Base-by-base conservation (phyloP, 1,140 invertebrate genomes). In the Centruroides sculpturatus region DNA sequence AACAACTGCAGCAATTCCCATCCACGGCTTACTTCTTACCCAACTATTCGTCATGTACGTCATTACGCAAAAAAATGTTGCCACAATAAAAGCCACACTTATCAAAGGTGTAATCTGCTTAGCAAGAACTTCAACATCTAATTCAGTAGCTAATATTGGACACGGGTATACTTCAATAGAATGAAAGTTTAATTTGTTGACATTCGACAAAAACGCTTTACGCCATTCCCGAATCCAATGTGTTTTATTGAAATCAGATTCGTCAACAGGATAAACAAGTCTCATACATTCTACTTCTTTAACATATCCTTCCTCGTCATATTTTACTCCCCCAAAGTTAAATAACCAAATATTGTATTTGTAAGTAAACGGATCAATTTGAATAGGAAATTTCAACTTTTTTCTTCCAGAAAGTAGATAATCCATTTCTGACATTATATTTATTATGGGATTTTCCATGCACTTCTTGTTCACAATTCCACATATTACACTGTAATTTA, bases 1-100 rank as follows among this genome's bases (percentile, higher is more conserved):
- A 4, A 96, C 69, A 65, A 94, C 93, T 3, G 92, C 92, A 55
- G 92, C 79, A n/a, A 94, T 75, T 1, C 92, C 92, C 5, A 96
- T 75, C 81, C 86, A 86, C 0, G 91, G 89, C 71, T 95, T 92
- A 46, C 88, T 91, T 48, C 88, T 80, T 36, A 89, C 86, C 80
- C 86, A 86, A 69, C 89, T 87, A 3, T 79, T 73, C 84, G 87
- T 88, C 83, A 86, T 85, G 68, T 82, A 84, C 0, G 83, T 71
- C 0, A 72, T 67, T 6, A 83, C 72, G 12, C 82, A 83, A 71
- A 93, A 92, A 49, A 86, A 66, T 1, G 62, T 49, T 59, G 64
- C 64, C 5, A 91, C 79, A 41, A 85, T 73, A 69, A 92, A 88
- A 1, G 89, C 91, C 35, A 87, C 86, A 53, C 84, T 80, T 70